Evolutionary conservation across 2,888 invertebrate species (phyloP), one percentile per base, ranked within the genome.

Genomic region (Dione juno): DNA sequence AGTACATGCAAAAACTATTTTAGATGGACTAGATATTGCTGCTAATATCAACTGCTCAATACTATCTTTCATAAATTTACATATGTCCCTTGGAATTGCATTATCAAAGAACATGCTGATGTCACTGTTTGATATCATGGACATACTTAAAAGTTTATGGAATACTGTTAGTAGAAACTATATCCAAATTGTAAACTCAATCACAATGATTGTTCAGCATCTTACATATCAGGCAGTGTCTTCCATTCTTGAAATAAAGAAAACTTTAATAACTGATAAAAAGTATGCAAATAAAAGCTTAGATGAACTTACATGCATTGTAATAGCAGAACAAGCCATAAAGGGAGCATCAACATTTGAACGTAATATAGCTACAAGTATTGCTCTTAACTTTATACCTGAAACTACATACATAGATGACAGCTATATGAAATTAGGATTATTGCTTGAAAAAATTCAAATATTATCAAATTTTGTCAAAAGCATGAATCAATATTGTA

Each of bases 201-300:
- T 96, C 67, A 95, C 95, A 78, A 95, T 97, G 85, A 95, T 97
- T 58, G 88, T 96, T 16, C 98, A 98, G 81, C 96, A 97, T 88
- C 92, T 97, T 54, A 94, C 95, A 76, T 96, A 96, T 85, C 96
- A 96, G 86, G 95, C 96, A 9, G 90, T 97, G 54, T 94, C 94
- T 58, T 94, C 95, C 58, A 90, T 98, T 68, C 90, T 94, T 63
- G 94, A 92, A 71, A 95, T 96, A 0, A 96, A 96, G 87, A 96
- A 95, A 91, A 94, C 94, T 82, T 92, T 95, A 77, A 93, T 95
- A 79, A 92, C 93, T 74, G 94, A 95, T 78, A 95, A 95, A 81
- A 94, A 94, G 72, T 95, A 95, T 82, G 95, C 95, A 70, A 94
- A 95, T 77, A 94, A 95, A 80, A 94, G 95, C 82, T 87, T 96